Conservation (phyloP, 2,113 vertebrate species). For the Tyto alba region DNA sequence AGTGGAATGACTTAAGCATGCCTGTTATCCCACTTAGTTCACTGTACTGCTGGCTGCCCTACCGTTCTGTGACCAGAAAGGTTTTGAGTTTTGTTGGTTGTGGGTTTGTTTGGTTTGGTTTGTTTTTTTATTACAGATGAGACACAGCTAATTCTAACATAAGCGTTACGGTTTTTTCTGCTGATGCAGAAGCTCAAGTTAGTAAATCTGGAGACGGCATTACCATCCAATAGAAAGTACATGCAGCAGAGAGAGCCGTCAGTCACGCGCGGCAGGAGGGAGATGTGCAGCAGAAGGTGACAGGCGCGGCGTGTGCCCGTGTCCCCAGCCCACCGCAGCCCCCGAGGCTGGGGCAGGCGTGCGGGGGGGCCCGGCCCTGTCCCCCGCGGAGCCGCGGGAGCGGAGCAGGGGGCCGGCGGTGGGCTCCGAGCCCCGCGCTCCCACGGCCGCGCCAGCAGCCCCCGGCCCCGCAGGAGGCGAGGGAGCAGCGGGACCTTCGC, state of each 20-base stretch:
- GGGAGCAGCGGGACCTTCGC: neutral
- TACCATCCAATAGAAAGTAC: neutral
- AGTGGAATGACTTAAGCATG: neutral
- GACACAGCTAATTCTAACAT: neutral
- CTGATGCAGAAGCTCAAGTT: neutral
- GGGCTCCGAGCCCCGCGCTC: neutral
- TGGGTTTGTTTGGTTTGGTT: too few species aligned
- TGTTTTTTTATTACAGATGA: neutral
- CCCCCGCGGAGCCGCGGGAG: neutral
- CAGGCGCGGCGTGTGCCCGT: neutral
- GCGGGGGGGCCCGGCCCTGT: neutral
- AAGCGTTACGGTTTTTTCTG: neutral
- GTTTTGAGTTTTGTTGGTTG: too few species aligned
- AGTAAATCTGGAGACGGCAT: neutral
- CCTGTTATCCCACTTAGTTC: neutral
- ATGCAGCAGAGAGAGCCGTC: rapidly evolving
- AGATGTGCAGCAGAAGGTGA: neutral
- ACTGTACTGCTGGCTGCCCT: neutral
- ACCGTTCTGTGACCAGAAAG: neutral
- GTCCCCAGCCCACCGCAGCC: neutral
- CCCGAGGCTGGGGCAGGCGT: neutral
- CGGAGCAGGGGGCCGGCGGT: neutral
- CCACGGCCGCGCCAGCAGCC: neutral
- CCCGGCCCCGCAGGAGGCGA: neutral
- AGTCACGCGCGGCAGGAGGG: neutral